Base-by-base conservation (phyloP, 2,888 invertebrate species). In the Byasa hedistus region DNA sequence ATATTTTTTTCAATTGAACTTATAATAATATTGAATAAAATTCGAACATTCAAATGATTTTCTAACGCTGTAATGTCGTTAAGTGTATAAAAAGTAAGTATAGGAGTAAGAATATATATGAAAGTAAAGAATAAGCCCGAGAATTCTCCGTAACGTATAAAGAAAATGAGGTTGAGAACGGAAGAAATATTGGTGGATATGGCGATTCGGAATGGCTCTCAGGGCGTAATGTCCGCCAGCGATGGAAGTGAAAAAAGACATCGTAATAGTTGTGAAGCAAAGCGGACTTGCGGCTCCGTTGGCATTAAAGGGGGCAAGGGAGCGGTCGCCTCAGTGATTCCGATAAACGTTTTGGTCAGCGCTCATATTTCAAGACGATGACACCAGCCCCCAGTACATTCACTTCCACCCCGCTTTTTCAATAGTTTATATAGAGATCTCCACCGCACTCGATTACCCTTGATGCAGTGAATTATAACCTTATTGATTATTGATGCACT, bases 271-370 rank as follows among this genome's bases (percentile, higher is more conserved):
- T 75, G 19, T 76, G 73, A 70, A 77, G 75, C 76, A 48, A 78
- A 74, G 70, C 75, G 75, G 71, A 70, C 69, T 78, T 72, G 73
- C 71, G 76, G 73, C 71, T 66, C 55, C 55, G 7, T 61, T 27
- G 36, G 24, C 48, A 32, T 63, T 69, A 65, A 81, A 82, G 76
- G 77, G 84, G 76, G 76, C 75, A 80, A 78, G 76, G 77, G 80
- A 76, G 80, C 79, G 80, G 56, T 66, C 79, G 80, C 80, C 75
- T 77, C 80, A 81, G 80, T 84, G 87, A 85, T 84, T 87, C 81
- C 83, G 86, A 88, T 85, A 88, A 89, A 83, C 82, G 85, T 78
- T 84, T 80, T 72, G 85, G 86, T 87, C 89, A 87, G 85, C 85
- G 83, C 71, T 74, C 79, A 80, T 86, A 86, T 84, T 85, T 87